Evolutionary conservation across 2,797 vertebrate genomes (phyloP).

Genomic region (Coccyzus lansbergi): DNA sequence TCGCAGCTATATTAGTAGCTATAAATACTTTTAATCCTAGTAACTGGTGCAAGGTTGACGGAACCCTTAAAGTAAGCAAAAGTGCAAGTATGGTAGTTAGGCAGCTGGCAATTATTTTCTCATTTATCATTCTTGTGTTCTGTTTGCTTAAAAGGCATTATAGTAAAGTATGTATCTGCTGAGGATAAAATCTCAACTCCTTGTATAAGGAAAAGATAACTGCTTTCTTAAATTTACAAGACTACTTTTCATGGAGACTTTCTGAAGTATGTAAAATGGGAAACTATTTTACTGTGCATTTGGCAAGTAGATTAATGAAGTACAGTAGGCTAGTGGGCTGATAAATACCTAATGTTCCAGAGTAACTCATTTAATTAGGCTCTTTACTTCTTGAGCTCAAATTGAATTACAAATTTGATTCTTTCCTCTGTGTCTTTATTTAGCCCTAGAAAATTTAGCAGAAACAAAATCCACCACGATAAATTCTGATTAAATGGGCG

Average conservation of each 20-base stretch:
- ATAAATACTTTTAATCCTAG: neutral
- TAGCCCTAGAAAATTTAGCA: neutral
- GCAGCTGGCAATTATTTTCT: neutral
- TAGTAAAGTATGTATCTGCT: neutral
- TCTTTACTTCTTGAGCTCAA: conserved; percentile 8
- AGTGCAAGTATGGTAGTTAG: neutral
- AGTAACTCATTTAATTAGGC: conserved; percentile 33
- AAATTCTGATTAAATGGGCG: neutral
- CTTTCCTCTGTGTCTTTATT: conserved; percentile 8
- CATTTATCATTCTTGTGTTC: neutral
- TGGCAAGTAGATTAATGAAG: conserved; percentile 8
- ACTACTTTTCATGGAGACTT: neutral
- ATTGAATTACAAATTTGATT: conserved; percentile 21
- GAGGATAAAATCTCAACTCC: neutral
- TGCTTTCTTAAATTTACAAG: neutral
- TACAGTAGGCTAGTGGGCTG: neutral
- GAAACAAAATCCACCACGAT: neutral
- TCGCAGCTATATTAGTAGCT: neutral
- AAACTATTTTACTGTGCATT: neutral
- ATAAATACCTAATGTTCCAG: conserved; percentile 13
- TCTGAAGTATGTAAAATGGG: neutral
- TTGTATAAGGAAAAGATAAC: neutral
- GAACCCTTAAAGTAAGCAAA: neutral
- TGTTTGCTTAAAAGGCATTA: neutral
- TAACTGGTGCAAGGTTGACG: neutral